Conservation (phyloP, 2,113 vertebrate species). For the Oreocharis arfaki region DNA sequence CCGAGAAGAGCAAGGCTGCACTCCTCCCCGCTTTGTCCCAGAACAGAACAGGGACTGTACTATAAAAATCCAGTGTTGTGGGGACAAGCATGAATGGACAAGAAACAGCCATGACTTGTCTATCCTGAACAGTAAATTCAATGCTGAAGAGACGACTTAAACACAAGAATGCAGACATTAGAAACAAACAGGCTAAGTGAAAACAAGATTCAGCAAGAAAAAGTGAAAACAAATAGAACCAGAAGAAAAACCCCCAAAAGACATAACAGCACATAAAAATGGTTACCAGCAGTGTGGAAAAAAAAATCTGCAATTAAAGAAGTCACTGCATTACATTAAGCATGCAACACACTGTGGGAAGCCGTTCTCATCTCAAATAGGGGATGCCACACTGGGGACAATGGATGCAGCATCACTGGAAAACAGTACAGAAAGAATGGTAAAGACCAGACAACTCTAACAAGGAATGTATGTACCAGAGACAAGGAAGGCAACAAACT, state of each 20-base stretch:
- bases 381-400: not conserved
- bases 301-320: not conserved
- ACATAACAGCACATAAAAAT: not conserved
- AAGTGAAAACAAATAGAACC: not conserved
- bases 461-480: fast-evolving
- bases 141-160: not conserved
- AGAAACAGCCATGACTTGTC: constrained; percentile 50
- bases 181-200: not conserved
- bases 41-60: constrained; percentile 50
- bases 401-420: not conserved
- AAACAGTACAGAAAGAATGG: not conserved
- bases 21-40: constrained; percentile 56
- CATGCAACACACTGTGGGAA: fast-evolving
- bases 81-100: constrained; percentile 38
- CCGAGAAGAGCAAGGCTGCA: constrained; percentile 31
- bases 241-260: not conserved
- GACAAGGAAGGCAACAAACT: not conserved
- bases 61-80: constrained; percentile 51
- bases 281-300: not conserved
- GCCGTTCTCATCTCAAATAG: not conserved
- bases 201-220: not conserved
- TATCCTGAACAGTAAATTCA: not conserved
- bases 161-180: not conserved
- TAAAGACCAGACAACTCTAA: not conserved
- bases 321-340: not conserved